Percentiles rank a stretch among this genome's conserved stretches.
These are phyloP conservation scores for Diglossa cyanea DNA, from an alignment of 2,797 vertebrate genomes.

Conservation along the genomic window DNA sequence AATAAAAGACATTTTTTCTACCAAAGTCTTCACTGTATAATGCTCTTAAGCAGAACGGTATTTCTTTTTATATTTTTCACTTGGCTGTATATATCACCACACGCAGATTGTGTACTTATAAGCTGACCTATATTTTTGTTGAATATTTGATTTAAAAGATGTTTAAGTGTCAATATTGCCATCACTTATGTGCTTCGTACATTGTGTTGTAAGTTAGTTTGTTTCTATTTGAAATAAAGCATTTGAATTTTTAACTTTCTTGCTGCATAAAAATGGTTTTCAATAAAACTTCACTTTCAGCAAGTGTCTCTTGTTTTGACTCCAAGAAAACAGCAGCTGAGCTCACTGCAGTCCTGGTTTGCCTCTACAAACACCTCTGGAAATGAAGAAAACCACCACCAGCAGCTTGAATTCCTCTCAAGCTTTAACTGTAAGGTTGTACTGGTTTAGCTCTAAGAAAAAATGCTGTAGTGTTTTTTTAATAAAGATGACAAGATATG, in stretches of 20 bases:
- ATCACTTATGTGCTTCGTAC: not conserved
- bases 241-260: slow-evolving; percentile 60
- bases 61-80: slow-evolving; percentile 56
- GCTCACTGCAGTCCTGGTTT: not conserved
- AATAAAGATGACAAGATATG: not conserved
- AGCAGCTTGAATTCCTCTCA: not conserved
- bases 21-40: slow-evolving; percentile 63
- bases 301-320: not conserved
- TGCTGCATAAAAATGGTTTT: slow-evolving; percentile 64
- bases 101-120: slow-evolving; percentile 29
- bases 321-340: not conserved
- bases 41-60: slow-evolving; percentile 45
- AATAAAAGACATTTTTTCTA: slow-evolving; percentile 73
- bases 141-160: slow-evolving; percentile 35
- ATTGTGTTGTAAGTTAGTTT: slow-evolving; percentile 29
- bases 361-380: not conserved
- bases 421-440: not conserved
- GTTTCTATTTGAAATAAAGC: slow-evolving; percentile 52
- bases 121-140: slow-evolving; percentile 54
- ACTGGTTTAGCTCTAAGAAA: not conserved
- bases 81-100: slow-evolving; percentile 58
- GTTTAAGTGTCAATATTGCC: slow-evolving; percentile 51
- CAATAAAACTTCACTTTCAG: slow-evolving; percentile 73
- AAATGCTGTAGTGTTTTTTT: not conserved
- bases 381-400: not conserved